phyloP scores from a whole-genome alignment of 30 jellyfish, hydroid and myxozoan genomes.

The Turritopsis rubra region DNA sequence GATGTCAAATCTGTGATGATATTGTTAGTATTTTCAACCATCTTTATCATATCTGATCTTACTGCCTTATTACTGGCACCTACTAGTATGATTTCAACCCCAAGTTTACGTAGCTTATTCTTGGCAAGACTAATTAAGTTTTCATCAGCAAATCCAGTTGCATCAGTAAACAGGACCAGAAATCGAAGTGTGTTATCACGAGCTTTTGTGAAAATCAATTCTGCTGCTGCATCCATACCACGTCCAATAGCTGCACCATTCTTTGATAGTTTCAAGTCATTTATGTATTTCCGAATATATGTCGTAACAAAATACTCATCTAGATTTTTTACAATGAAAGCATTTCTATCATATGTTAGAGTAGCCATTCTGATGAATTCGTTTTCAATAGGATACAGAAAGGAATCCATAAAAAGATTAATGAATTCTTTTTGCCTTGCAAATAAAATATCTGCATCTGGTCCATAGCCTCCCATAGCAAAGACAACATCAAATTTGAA shows the following conservation, averaged over 20 bases:
- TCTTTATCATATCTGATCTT: conserved; percentile 30
- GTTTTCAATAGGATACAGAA: conserved; percentile 46
- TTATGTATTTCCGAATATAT: conserved; percentile 19
- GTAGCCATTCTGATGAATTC: conserved; percentile 40
- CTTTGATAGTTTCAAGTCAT: conserved; percentile 22
- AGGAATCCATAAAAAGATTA: conserved; percentile 53
- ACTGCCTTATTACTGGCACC: conserved; percentile 56
- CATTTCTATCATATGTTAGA: conserved; percentile 37
- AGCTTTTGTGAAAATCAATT: conserved; percentile 32
- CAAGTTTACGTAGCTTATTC: conserved; percentile 34
- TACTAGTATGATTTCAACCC: conserved; percentile 54
- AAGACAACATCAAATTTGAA: conserved; percentile 58
- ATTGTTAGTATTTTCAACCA: conserved; percentile 33
- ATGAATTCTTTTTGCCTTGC: conserved; percentile 59
- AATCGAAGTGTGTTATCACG: conserved; percentile 27
- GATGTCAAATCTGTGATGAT: conserved; percentile 53
- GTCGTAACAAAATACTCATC: conserved; percentile 24
- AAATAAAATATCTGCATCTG: conserved; percentile 64
- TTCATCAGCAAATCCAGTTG: conserved; percentile 28
- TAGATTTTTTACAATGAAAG: conserved; percentile 34
- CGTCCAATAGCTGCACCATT: conserved; percentile 46
- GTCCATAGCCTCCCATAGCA: conserved; percentile 79
- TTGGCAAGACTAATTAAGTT: conserved; percentile 22
- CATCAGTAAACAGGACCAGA: conserved; percentile 65
- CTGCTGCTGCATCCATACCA: conserved; percentile 40